A percentile compares a stretch with the other conserved stretches of the same genome.
Evolutionary conservation across 2,113 vertebrate genomes (phyloP).

Genomic region (Psittacula cyanocephala): DNA sequence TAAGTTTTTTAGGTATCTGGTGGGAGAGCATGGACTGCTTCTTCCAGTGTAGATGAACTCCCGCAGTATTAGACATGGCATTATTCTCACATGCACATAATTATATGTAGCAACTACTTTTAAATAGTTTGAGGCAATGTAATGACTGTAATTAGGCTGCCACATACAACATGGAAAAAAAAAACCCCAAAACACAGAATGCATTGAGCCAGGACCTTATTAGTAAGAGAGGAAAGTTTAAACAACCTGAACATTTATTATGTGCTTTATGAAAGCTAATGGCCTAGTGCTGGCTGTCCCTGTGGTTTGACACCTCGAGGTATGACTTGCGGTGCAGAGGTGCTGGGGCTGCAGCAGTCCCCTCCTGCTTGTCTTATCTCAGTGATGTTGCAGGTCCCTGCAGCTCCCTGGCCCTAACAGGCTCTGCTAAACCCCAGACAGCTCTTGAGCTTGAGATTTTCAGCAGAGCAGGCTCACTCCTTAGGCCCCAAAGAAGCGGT

Average conservation of each 20-base stretch:
- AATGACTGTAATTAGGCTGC: slow-evolving; percentile 53
- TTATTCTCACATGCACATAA: neutral
- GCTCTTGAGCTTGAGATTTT: neutral
- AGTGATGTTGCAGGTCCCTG: neutral
- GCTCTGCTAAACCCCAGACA: neutral
- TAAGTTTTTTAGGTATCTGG: neutral
- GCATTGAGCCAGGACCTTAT: neutral
- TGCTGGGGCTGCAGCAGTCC: neutral
- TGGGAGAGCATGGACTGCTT: neutral
- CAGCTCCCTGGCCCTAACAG: neutral
- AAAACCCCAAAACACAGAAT: neutral
- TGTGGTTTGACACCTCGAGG: neutral
- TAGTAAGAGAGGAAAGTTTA: neutral
- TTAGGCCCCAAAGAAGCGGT: neutral
- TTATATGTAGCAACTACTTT: slow-evolving; percentile 21
- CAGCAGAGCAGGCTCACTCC: neutral
- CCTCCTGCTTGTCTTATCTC: neutral
- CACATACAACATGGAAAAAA: neutral
- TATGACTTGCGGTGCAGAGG: accelerated
- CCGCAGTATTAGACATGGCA: neutral
- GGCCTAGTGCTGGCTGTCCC: neutral
- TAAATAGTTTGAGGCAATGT: neutral
- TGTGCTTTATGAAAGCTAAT: neutral
- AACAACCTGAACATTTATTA: neutral
- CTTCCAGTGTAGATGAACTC: neutral